Base-by-base conservation (phyloP, 2,797 vertebrate genomes). In the Meda fulgida region DNA sequence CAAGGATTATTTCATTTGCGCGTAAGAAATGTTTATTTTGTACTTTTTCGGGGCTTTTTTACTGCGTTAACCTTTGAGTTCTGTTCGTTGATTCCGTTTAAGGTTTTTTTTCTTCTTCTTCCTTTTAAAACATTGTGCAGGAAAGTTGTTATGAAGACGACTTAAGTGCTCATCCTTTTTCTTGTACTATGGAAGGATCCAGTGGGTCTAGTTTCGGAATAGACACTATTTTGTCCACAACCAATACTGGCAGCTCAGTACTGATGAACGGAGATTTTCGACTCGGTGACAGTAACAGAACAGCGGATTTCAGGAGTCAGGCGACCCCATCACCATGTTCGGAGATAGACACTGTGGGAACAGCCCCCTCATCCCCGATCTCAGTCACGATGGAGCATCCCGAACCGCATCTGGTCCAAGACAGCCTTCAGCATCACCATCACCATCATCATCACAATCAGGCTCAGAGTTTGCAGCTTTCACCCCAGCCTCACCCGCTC, bases 201-300 rank as follows among this genome's bases (percentile, higher is more conserved):
- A 97, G 97, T 93, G 97, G 96, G 92, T 98, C 98, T 90, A 99
- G 95, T 94, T 99, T 99, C 94, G 98, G 98, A 93, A 99, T 99
- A 95, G 98, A 99, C 95, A 99, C 97, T 92, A 99, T 99, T 94
- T 95, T 99, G 93, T 98, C 98, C 85, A 93, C 93, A 26, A 93
- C 95, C 86, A 95, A 95, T 91, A 96, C 96, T 85, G 95, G 95
- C 89, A 97, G 96, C 93, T 96, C 97, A 36, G 95, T 91, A 92
- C 94, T 96, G 69, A 96, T 97, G 96, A 98, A 96, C 94, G 97
- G 97, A 94, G 97, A 99, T 92, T 99, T 97, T 91, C 96, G 97
- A 85, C 96, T 96, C 79, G 91, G 94, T 69, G 97, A 97, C 93
- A 92, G 95, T 91, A 77, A 55, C 76, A 94, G 96, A 94, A 95